These are phyloP conservation scores for Mormyrus lacerda DNA, from an alignment of 2,113 vertebrate genomes.

Conservation along the genomic window DNA sequence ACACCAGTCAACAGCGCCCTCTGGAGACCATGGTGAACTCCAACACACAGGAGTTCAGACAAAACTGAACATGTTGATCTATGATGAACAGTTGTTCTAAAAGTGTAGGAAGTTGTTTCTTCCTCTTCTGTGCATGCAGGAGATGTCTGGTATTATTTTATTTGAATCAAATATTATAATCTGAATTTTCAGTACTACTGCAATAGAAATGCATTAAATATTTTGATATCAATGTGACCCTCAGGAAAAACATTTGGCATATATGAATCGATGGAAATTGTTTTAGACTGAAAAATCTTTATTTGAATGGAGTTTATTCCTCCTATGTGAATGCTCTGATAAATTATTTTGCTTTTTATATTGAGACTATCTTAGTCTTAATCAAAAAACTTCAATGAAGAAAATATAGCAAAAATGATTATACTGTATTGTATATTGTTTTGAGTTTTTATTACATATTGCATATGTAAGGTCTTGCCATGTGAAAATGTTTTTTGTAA, in stretches of 20 bases:
- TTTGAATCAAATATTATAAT: background rate
- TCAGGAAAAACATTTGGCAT: background rate
- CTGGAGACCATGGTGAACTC: slow-evolving; percentile 48
- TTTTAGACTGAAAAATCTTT: background rate
- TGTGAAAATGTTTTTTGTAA: background rate
- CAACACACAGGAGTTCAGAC: background rate
- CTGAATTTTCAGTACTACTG: background rate
- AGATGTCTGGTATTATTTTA: background rate
- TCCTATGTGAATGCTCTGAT: background rate
- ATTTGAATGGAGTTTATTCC: background rate
- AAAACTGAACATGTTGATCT: slow-evolving; percentile 6
- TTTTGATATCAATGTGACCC: background rate
- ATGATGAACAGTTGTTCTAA: no score
- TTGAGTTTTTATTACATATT: background rate
- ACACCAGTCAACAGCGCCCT: slow-evolving; percentile 22
- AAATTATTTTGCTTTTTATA: background rate
- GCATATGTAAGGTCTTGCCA: background rate
- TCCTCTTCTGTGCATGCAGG: slow-evolving; percentile 12
- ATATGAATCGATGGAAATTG: background rate
- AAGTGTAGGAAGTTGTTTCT: background rate
- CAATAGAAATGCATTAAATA: background rate
- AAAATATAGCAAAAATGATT: background rate
- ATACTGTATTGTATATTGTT: background rate
- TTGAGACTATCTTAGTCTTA: background rate
- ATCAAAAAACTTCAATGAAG: background rate